Conservation (phyloP, 2,888 invertebrate genomes). For the Ptilodon capucinus region DNA sequence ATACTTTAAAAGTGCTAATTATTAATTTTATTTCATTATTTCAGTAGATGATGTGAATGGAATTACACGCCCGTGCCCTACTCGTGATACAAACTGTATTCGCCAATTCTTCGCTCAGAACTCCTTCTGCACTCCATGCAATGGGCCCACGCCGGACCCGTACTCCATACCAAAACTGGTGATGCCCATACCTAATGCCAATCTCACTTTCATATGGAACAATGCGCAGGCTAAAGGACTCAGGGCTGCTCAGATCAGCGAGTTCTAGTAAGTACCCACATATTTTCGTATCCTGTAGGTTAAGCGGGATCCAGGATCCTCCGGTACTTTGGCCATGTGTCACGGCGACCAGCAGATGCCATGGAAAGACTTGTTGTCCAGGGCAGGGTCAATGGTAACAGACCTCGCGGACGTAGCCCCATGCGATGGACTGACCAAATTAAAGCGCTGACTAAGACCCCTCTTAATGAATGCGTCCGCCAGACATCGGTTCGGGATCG, state of each 20-base stretch:
- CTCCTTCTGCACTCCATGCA: background rate
- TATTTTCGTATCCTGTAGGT: no score
- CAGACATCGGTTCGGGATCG: no score
- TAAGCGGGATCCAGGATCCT: no score
- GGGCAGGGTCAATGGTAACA: no score
- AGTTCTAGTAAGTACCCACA: slow-evolving; percentile 1
- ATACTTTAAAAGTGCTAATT: no score
- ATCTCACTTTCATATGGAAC: background rate
- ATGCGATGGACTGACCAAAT: no score
- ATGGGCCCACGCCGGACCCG: background rate
- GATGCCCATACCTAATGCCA: background rate
- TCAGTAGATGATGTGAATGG: background rate
- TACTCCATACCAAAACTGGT: background rate
- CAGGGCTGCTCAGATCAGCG: background rate
- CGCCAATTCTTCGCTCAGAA: background rate
- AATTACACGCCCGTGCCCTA: background rate
- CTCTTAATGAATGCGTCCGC: no score
- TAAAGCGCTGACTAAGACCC: no score
- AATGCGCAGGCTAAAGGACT: background rate
- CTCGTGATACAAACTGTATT: background rate
- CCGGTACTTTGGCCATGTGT: no score
- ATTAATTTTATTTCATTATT: background rate
- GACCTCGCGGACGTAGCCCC: no score
- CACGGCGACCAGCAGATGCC: no score
- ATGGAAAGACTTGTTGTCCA: no score